Conservation (phyloP, 1,140 invertebrate genomes). For the Achroia grisella region DNA sequence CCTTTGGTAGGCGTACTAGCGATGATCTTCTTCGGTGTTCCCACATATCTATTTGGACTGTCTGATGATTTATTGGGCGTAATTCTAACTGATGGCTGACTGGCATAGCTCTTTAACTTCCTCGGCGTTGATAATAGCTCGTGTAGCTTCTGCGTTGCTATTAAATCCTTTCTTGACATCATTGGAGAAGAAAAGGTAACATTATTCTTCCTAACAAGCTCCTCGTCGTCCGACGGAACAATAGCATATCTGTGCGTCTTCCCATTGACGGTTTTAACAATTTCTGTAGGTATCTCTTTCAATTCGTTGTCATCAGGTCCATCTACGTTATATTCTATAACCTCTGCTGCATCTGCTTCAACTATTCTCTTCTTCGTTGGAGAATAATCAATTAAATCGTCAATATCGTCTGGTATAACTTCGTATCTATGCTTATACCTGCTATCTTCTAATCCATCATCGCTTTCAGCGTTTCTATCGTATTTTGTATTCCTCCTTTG, state of each 20-base stretch:
- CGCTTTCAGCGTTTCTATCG: slow-evolving; percentile 38
- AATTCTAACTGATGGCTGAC: slow-evolving; percentile 62
- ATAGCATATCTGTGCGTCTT: slow-evolving; percentile 76
- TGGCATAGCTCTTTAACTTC: slow-evolving; percentile 74
- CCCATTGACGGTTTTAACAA: slow-evolving; percentile 77
- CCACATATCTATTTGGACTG: slow-evolving; percentile 38
- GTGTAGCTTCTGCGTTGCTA: slow-evolving; percentile 83
- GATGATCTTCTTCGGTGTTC: slow-evolving; percentile 59
- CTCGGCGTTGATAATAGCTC: slow-evolving; percentile 82
- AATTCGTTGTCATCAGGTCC: slow-evolving; percentile 74
- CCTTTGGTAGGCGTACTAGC: slow-evolving; percentile 62
- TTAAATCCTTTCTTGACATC: slow-evolving; percentile 75
- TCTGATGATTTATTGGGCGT: slow-evolving; percentile 50
- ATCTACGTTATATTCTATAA: slow-evolving; percentile 75
- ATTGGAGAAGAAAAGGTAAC: slow-evolving; percentile 53
- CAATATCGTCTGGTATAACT: slow-evolving; percentile 71
- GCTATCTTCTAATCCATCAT: slow-evolving; percentile 47
- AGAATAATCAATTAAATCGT: slow-evolving; percentile 74
- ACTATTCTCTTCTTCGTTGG: slow-evolving; percentile 74
- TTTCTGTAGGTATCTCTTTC: slow-evolving; percentile 74
- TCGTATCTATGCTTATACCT: slow-evolving; percentile 65
- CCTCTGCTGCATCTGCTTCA: slow-evolving; percentile 68
- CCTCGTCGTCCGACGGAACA: slow-evolving; percentile 73
- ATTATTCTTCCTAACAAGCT: slow-evolving; percentile 53
- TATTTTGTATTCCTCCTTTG: slow-evolving; percentile 32